These are phyloP conservation scores for Poeciliopsis retropinna DNA, from an alignment of 2,113 vertebrate species.

Conservation along the genomic window DNA sequence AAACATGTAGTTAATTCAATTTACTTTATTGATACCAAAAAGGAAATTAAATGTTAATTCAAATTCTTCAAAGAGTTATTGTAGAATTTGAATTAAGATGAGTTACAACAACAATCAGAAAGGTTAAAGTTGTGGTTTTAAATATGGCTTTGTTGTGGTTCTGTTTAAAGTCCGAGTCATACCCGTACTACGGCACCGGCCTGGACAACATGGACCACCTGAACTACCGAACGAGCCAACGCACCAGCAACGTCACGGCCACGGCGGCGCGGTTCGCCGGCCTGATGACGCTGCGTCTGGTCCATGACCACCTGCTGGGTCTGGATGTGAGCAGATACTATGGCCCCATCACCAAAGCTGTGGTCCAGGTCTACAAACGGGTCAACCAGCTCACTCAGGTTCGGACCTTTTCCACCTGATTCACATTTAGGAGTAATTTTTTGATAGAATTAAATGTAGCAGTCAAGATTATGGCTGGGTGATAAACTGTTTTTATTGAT, in stretches of 20 bases:
- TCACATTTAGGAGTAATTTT: background rate
- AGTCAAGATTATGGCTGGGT: no score
- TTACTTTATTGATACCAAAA: no score
- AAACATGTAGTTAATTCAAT: no score
- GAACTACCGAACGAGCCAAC: constrained; percentile 2
- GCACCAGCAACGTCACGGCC: constrained; percentile 43
- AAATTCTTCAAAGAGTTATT: no score
- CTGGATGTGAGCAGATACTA: constrained; percentile 83
- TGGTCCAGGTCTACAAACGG: constrained; percentile 23
- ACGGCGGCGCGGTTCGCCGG: constrained; percentile 86
- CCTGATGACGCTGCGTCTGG: constrained; percentile 85
- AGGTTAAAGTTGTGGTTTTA: no score
- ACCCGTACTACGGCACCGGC: constrained; percentile 81
- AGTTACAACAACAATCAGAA: no score
- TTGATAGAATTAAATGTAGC: background rate
- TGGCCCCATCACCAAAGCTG: constrained; percentile 42
- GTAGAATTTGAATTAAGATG: no score
- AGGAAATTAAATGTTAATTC: no score
- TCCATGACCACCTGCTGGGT: constrained; percentile 82
- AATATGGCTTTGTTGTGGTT: background rate
- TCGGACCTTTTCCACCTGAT: background rate
- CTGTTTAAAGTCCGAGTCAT: constrained; percentile 27
- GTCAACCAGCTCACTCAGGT: constrained; percentile 41
- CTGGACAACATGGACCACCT: constrained; percentile 77
- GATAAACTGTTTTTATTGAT: no score